A percentile compares a stretch with the other conserved stretches of the same genome.
Conservation (phyloP, 2,888 invertebrate species). For the Agrotis clavis region DNA sequence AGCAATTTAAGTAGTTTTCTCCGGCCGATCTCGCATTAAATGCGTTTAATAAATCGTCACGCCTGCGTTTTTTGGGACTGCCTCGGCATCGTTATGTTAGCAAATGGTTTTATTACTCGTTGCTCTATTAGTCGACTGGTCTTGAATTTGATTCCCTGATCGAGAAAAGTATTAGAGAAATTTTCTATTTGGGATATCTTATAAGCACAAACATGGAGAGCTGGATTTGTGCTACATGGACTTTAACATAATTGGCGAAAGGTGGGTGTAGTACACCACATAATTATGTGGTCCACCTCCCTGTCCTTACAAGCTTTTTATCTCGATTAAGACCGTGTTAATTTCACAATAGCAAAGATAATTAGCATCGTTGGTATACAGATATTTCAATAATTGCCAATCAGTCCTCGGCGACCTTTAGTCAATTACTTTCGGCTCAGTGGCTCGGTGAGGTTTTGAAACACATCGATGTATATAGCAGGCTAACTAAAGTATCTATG, state of each 20-base stretch:
- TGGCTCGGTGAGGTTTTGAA: slow-evolving; percentile 15
- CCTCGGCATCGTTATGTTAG: too few relatives aligned
- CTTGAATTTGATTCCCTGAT: neutral
- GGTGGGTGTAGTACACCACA: too few relatives aligned
- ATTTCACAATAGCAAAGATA: slow-evolving; percentile 24
- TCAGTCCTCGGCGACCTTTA: slow-evolving; percentile 44
- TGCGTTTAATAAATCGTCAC: too few relatives aligned
- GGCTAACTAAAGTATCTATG: too few relatives aligned
- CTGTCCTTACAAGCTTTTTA: neutral
- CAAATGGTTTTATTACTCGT: too few relatives aligned
- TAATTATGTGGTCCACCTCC: too few relatives aligned
- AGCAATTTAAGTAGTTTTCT: too few relatives aligned
- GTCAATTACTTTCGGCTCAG: slow-evolving; percentile 34
- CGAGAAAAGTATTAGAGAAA: neutral
- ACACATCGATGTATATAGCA: slow-evolving; percentile 16
- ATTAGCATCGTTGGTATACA: slow-evolving; percentile 7
- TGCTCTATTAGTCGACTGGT: neutral
- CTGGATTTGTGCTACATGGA: neutral
- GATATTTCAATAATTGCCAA: slow-evolving; percentile 46
- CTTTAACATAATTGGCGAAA: neutral
- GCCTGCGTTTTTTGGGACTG: too few relatives aligned
- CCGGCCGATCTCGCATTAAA: too few relatives aligned
- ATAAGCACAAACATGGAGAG: accelerated
- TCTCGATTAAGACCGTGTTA: neutral
- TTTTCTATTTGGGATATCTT: neutral